Evolutionary conservation across 2,797 vertebrate species (phyloP).

Genomic region (Myioborus melanocephalus): DNA sequence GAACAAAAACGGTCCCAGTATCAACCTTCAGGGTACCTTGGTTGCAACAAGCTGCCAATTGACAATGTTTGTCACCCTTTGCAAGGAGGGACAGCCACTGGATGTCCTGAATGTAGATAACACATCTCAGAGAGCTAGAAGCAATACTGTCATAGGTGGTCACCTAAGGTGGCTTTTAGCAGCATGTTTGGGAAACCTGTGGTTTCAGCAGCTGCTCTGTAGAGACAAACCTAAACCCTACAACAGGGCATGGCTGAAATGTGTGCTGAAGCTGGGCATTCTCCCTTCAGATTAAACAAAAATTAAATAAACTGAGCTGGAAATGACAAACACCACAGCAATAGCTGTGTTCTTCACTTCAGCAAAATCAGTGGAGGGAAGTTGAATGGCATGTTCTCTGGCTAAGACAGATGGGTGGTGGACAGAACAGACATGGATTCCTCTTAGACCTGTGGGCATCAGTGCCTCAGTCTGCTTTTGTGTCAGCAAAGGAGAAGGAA

Average conservation of each 20-base stretch:
- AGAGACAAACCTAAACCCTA: neutral
- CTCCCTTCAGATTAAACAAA: neutral
- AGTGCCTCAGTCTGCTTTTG: neutral
- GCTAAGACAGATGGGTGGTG: neutral
- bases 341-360: neutral
- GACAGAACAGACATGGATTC: neutral
- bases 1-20: neutral
- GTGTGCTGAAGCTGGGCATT: neutral
- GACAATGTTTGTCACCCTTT: neutral
- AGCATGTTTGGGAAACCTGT: neutral
- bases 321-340: neutral
- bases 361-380: neutral
- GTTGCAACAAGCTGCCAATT: neutral
- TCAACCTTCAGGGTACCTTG: neutral
- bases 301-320: neutral
- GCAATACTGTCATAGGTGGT: too few species aligned
- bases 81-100: neutral
- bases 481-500: neutral
- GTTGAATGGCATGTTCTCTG: neutral
- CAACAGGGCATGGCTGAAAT: neutral
- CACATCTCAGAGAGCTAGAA: neutral
- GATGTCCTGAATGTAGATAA: neutral
- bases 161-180: neutral
- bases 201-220: neutral
- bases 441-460: neutral